Conservation (phyloP, 2,888 invertebrate genomes). For the Aradus depressus region DNA sequence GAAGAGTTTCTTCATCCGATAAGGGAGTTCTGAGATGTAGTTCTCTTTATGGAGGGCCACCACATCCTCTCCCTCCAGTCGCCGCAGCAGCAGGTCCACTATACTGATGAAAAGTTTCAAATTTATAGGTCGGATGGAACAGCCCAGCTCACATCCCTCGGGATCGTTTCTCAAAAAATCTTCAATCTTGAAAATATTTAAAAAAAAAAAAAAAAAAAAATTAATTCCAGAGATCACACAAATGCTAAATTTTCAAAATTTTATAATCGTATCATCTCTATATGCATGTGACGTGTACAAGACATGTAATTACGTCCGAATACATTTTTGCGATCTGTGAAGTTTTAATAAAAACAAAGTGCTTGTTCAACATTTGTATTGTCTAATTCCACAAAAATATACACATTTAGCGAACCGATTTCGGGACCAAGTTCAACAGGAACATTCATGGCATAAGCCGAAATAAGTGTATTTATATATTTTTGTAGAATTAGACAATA, state of each 20-base stretch:
- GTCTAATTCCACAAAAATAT: no score
- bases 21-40: conserved; percentile 17
- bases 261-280: background rate
- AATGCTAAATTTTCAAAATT: background rate
- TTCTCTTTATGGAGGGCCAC: conserved; percentile 8
- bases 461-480: no score
- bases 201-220: background rate
- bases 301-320: no score
- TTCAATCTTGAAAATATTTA: conserved; percentile 11
- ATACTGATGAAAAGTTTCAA: conserved; percentile 8
- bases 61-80: background rate
- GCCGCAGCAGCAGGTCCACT: conserved; percentile 1
- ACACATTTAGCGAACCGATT: no score
- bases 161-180: conserved; percentile 5
- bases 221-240: background rate
- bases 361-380: no score
- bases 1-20: conserved; percentile 4
- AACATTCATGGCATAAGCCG: no score
- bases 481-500: no score
- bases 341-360: no score
- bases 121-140: conserved; percentile 3
- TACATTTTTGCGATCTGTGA: no score
- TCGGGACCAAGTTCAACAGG: no score
- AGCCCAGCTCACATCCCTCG: background rate
- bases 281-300: no score